Percentiles rank a stretch among this genome's conserved stretches.
Evolutionary conservation across 2,888 invertebrate species (phyloP).

Genomic region (Erebia ligea): DNA sequence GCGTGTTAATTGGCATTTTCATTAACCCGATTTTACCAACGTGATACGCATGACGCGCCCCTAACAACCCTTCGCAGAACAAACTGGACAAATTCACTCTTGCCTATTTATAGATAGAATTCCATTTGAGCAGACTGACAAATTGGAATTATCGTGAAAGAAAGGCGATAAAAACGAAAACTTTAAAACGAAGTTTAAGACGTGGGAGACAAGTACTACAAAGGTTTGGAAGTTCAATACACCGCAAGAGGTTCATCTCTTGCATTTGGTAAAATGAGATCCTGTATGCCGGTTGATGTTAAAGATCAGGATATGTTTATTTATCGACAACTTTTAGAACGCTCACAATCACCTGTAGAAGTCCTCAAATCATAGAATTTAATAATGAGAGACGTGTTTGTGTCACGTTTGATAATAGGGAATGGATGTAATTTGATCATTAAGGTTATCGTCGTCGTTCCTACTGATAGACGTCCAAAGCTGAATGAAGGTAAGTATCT

Average conservation of each 20-base stretch:
- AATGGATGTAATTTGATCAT: too few relatives aligned
- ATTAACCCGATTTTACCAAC: slow-evolving; percentile 6
- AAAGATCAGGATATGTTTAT: neutral
- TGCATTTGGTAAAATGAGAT: neutral
- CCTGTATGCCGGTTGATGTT: neutral
- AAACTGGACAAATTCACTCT: slow-evolving; percentile 24
- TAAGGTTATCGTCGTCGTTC: too few relatives aligned
- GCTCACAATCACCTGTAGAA: neutral
- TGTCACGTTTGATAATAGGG: neutral
- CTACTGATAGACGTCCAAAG: too few relatives aligned
- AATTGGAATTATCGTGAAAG: neutral
- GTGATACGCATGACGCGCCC: slow-evolving; percentile 14
- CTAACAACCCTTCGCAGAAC: slow-evolving; percentile 21
- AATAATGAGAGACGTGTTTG: neutral
- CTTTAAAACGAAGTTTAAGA: neutral
- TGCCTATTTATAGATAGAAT: slow-evolving; percentile 7
- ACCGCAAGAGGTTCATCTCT: neutral
- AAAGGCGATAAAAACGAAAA: neutral
- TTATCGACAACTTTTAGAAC: neutral
- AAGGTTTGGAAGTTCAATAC: neutral
- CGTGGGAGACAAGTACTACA: neutral
- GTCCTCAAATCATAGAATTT: neutral
- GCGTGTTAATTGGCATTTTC: slow-evolving; percentile 16
- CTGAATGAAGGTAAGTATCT: too few relatives aligned
- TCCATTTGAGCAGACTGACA: neutral